Conservation (phyloP, 1,140 invertebrate species). For the Rhynchophorus ferrugineus region DNA sequence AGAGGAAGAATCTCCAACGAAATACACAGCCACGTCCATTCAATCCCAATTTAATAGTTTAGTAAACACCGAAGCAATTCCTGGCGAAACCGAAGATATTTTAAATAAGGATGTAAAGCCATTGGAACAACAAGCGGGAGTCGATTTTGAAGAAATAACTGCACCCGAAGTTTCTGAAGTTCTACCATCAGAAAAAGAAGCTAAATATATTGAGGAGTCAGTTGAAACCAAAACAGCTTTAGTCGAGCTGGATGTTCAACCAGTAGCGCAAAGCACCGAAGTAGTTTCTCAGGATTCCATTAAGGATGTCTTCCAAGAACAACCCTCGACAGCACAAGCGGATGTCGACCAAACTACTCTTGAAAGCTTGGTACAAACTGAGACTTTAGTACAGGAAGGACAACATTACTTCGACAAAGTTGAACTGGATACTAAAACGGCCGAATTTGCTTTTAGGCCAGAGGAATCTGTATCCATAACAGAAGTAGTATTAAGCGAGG, state of each 20-base stretch:
- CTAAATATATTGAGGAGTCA: slow-evolving; percentile 34
- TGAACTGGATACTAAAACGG: slow-evolving; percentile 40
- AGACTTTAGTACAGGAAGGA: slow-evolving; percentile 44
- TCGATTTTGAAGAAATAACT: slow-evolving; percentile 32
- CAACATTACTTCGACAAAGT: slow-evolving; percentile 46
- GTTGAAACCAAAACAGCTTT: slow-evolving; percentile 35
- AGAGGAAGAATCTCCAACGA: slow-evolving; percentile 18
- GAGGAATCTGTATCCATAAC: slow-evolving; percentile 40
- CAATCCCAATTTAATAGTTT: slow-evolving; percentile 36
- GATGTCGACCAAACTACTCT: slow-evolving; percentile 40
- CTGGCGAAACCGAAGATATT: slow-evolving; percentile 37
- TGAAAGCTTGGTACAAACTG: slow-evolving; percentile 40
- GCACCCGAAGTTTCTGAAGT: slow-evolving; percentile 27
- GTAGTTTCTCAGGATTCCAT: slow-evolving; percentile 34
- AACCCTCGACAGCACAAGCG: slow-evolving; percentile 30
- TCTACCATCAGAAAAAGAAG: slow-evolving; percentile 44
- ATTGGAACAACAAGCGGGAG: slow-evolving; percentile 28
- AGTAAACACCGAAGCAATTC: slow-evolving; percentile 31
- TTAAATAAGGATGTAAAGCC: slow-evolving; percentile 23
- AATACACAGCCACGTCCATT: slow-evolving; percentile 24
- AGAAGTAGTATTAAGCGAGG: slow-evolving; percentile 30
- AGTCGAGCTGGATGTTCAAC: slow-evolving; percentile 36
- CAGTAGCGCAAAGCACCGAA: slow-evolving; percentile 41
- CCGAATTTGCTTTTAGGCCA: slow-evolving; percentile 42
- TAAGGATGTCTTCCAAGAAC: slow-evolving; percentile 28